A percentile compares a stretch with the other conserved stretches of the same genome.
These are phyloP conservation scores for Piezodorus guildinii DNA, from an alignment of 1,140 invertebrate genomes.

Conservation along the genomic window DNA sequence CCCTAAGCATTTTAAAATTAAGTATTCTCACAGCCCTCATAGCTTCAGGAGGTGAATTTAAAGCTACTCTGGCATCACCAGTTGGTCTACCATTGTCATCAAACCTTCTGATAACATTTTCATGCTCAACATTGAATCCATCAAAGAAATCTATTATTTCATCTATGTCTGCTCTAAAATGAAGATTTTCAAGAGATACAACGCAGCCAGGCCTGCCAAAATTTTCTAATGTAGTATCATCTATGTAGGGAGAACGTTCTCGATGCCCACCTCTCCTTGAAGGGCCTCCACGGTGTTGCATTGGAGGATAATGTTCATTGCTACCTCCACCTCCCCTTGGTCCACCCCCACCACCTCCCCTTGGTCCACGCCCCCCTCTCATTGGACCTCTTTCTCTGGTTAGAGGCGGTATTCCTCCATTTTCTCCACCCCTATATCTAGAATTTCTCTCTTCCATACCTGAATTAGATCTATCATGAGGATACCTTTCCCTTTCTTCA, in stretches of 20 bases:
- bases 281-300: constrained; percentile 5
- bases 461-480: too few relatives aligned
- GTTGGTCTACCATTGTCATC: constrained; percentile 75
- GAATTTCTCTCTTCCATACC: background rate
- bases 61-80: constrained; percentile 77
- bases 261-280: constrained; percentile 14
- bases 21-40: constrained; percentile 19
- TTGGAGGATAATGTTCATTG: background rate
- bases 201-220: constrained; percentile 72
- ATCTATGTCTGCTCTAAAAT: constrained; percentile 68
- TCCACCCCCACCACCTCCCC: constrained; percentile 12
- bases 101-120: constrained; percentile 69
- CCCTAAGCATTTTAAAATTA: constrained; percentile 15
- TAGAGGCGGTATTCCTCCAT: constrained; percentile 29
- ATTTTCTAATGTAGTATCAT: constrained; percentile 37
- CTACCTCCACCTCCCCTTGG: constrained; percentile 8
- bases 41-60: constrained; percentile 61
- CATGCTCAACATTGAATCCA: constrained; percentile 56
- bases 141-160: constrained; percentile 80
- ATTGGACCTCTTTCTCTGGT: constrained; percentile 27
- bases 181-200: constrained; percentile 70
- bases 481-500: background rate
- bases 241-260: constrained; percentile 17
- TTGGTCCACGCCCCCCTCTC: constrained; percentile 20
- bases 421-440: background rate